Percentiles rank a stretch among this genome's conserved stretches.
Evolutionary conservation across 2,797 vertebrate species (phyloP).

Genomic region (Podarcis lilfordi): DNA sequence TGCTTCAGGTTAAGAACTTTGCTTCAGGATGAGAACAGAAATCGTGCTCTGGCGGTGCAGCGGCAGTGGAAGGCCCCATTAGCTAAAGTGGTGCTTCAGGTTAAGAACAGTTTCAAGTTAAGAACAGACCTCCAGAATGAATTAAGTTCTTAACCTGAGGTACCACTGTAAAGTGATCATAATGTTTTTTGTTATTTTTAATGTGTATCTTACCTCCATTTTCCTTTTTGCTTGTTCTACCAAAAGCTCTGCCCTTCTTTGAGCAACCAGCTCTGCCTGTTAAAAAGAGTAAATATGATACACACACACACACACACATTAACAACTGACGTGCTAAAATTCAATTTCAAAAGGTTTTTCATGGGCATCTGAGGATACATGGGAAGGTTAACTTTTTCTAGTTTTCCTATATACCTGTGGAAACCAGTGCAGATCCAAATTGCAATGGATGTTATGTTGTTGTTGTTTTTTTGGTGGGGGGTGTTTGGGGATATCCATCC

Average conservation of each 20-base stretch:
- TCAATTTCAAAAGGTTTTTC: not conserved
- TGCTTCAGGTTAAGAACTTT: no score
- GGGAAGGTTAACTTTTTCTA: not conserved
- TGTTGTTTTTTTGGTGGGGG: no score
- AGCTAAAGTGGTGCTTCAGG: no score
- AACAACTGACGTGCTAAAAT: not conserved
- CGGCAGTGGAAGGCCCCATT: no score
- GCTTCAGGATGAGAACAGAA: no score
- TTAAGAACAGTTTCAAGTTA: no score
- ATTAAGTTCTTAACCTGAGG: no score
- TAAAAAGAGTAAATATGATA: constrained; percentile 33
- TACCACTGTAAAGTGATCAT: not conserved
- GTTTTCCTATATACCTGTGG: not conserved
- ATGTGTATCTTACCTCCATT: constrained; percentile 70
- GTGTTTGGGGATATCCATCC: no score
- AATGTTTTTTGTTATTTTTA: not conserved
- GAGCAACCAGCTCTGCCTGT: constrained; percentile 84
- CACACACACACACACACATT: not conserved
- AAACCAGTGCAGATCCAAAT: no score
- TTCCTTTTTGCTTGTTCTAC: constrained; percentile 73
- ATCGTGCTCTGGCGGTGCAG: no score
- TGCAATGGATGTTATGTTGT: no score
- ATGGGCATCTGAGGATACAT: not conserved
- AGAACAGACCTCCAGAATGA: no score
- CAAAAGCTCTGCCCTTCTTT: constrained; percentile 88